Evolutionary conservation across 2,888 invertebrate species (phyloP), one percentile per base, ranked within the genome.

Genomic region (Drosophila subsilvestris): DNA sequence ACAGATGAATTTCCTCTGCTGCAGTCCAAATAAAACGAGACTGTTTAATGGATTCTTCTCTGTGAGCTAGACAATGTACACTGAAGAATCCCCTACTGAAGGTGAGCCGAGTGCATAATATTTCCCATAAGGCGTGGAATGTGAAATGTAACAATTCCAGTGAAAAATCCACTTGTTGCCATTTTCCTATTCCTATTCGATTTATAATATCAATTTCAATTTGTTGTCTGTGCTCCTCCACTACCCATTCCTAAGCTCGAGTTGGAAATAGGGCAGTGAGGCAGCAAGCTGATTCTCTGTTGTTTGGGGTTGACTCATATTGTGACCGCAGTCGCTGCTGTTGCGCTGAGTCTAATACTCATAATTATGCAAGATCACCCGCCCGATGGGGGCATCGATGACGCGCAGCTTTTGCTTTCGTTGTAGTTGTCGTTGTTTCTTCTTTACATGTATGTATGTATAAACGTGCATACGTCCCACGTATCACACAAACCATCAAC

Each of bases 321-420:
- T 37, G 14, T 37, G 37, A 37, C 37, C 37, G 37, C 37, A 37
- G 37, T 37, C 37, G 37, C 37, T 37, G 37, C 37, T 37, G 37
- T 2, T 37, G 37, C 6, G 76, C 63, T 74, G 67, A 65, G 68
- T 50, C 51, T 49, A 61, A 66, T 78, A 63, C 76, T 76, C 37
- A n/a, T 37, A 78, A 78, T 76, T 60, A 60, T 60, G 79, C 81
- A 79, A 79, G 79, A 22, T 58, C 25, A 20, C 5, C 20, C 20
- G 29, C 20, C 25, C 4, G 32, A 43, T 22, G 42, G 37, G 37
- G 37, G 37, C 37, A 37, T 37, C 7, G 37, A 37, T 37, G 37
- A 37, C 37, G 37, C 37, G 37, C 14, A 47, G 22, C 22, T 47
- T 20, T 20, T 47, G 47, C 22, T 37, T 37, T 37, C 12, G 37